Conservation (phyloP, 2,113 vertebrate species). For the Camelus bactrianus region DNA sequence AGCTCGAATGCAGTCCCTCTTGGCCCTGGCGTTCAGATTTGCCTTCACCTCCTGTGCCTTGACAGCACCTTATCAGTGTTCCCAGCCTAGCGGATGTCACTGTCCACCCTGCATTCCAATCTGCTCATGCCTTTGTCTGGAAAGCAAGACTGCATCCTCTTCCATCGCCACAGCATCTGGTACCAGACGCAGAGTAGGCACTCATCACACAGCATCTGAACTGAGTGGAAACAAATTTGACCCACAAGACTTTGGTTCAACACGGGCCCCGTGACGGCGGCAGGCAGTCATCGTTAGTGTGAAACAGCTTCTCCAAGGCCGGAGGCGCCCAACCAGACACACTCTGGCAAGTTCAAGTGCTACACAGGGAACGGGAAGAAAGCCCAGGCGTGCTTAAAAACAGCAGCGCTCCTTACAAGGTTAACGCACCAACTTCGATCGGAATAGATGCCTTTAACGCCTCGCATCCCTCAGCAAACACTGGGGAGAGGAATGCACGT, state of each 20-base stretch:
- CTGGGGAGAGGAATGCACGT: background rate
- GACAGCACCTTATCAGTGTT: background rate
- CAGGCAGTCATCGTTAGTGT: background rate
- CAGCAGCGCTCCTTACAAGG: background rate
- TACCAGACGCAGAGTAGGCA: constrained; percentile 5
- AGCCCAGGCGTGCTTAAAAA: background rate
- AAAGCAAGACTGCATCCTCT: constrained; percentile 7
- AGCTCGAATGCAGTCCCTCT: background rate
- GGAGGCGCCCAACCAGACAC: background rate
- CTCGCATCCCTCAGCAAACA: background rate
- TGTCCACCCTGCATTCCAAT: background rate
- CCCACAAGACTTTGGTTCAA: constrained; percentile 22
- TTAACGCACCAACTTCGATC: background rate
- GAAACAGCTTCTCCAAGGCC: background rate
- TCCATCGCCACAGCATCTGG: background rate
- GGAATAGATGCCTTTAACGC: background rate
- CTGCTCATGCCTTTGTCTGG: constrained; percentile 32
- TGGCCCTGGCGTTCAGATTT: background rate
- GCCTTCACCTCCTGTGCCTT: background rate
- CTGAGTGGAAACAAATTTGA: background rate
- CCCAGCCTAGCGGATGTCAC: constrained; percentile 16
- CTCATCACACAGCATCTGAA: background rate
- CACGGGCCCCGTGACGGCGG: background rate
- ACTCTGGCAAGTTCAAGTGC: background rate
- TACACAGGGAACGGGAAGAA: background rate